Evolutionary conservation across 1,140 invertebrate species (phyloP), one percentile per base, ranked within the genome.

Genomic region (Zeugodacus cucurbitae): DNA sequence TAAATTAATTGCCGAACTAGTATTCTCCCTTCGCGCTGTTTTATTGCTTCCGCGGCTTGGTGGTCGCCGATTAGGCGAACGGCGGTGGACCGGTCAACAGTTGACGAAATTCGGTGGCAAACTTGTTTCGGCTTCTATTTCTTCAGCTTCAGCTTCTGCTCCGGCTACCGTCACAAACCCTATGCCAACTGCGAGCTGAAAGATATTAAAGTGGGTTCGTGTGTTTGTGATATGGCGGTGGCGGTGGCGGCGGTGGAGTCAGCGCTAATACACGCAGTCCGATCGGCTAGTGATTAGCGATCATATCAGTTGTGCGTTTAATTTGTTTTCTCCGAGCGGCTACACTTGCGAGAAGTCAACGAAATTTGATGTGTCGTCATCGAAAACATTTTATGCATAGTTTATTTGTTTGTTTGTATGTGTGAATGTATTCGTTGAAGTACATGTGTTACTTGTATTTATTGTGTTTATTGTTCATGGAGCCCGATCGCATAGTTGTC

Each of bases 261-360:
- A n/a, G 41, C 22, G n/a, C n/a, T 41, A 82, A 29, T 82, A 41
- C n/a, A 26, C 44, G 29, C 37, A 22, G 37, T 11, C 41, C 22
- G 74, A 82, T 44, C 11, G 37, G 4, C 26, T 8, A 82, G 32
- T 44, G 37, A 82, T 48, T 48, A 82, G 37, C 22, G 74, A 82
- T 82, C 74, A 22, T 26, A 82, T 82, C 41, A 82, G 74, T 20
- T 54, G 41, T 26, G 74, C 41, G 74, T 48, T 82, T 48, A 82
- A 82, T 82, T 82, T 82, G 41, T 82, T 82, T 82, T 82, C n/a
- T 54, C 74, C 48, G 44, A 82, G 74, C 74, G 74, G 41, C 67
- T 34, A 82, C 74, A 82, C 74, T 82, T 82, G 10, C 20, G 34
- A 22, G 34, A 82, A 48, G 17, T 44, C 20, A 22, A 41, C 34